phyloP scores from a whole-genome alignment of 2,113 vertebrate genomes.

The Periophthalmus modestus region DNA sequence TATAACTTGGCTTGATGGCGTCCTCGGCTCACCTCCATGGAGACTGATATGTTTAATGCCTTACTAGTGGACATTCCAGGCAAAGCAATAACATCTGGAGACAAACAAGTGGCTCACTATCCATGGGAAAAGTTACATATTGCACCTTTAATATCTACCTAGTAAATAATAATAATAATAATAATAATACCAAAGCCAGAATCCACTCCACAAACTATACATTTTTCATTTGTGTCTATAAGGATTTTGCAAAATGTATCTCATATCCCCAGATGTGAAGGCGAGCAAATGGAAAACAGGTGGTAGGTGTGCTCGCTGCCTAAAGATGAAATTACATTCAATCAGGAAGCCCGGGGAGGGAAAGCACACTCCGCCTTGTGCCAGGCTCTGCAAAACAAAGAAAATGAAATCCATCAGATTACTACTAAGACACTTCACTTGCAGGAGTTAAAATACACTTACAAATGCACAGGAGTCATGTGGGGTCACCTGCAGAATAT shows the following conservation, averaged over 20 bases:
- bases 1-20: too few relatives aligned
- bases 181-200: conserved; percentile 1
- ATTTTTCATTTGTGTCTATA: conserved; percentile 12
- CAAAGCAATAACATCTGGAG: not conserved
- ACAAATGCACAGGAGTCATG: conserved; percentile 40
- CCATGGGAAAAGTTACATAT: not conserved
- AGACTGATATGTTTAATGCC: not conserved
- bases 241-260: conserved; percentile 32
- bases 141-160: not conserved
- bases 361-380: conserved; percentile 39
- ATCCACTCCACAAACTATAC: not conserved
- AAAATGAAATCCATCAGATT: conserved; percentile 59
- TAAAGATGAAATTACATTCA: conserved; percentile 62
- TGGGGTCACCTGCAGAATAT: conserved; percentile 33
- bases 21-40: too few relatives aligned
- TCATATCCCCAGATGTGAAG: conserved; percentile 55
- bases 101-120: not conserved
- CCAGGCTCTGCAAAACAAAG: conserved; percentile 59
- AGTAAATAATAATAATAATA: too few relatives aligned
- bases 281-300: conserved; percentile 62
- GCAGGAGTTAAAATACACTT: conserved; percentile 54
- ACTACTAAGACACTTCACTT: conserved; percentile 57
- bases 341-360: conserved; percentile 41
- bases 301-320: conserved; percentile 47
- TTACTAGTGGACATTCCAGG: not conserved